Percentiles rank a stretch among this genome's conserved stretches.
These are phyloP conservation scores for Ptilonorhynchus violaceus DNA, from an alignment of 2,113 vertebrate species.

Conservation along the genomic window DNA sequence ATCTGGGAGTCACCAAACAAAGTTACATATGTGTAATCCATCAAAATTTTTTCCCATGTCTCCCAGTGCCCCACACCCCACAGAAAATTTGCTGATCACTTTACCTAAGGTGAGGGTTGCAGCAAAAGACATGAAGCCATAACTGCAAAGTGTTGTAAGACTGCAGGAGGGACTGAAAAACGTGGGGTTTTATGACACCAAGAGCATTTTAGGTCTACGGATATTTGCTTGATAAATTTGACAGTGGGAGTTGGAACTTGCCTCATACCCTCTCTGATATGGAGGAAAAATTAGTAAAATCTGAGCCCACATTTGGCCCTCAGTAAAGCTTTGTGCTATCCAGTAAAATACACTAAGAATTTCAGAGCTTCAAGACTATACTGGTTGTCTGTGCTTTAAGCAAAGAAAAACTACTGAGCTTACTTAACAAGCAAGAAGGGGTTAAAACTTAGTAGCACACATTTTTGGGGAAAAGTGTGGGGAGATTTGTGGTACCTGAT, in stretches of 20 bases:
- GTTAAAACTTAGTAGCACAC: slow-evolving; percentile 8
- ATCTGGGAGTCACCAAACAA: neutral
- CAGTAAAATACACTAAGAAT: neutral
- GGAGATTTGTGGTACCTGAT: neutral
- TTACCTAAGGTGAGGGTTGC: neutral
- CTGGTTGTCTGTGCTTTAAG: neutral
- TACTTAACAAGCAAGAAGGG: neutral
- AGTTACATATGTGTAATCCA: neutral
- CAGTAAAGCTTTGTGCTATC: neutral
- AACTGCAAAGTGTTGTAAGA: neutral
- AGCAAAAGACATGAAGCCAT: neutral
- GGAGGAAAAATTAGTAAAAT: neutral
- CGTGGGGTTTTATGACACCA: neutral
- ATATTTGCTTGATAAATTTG: neutral
- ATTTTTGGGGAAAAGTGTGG: neutral
- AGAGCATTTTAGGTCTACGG: neutral
- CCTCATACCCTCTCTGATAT: neutral
- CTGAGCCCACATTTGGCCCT: neutral
- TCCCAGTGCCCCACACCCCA: neutral
- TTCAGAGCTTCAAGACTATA: neutral
- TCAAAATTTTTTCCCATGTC: neutral
- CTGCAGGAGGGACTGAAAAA: neutral
- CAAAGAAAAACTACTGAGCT: neutral
- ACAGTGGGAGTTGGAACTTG: neutral
- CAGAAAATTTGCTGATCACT: neutral